Evolutionary conservation across 1,140 invertebrate species (phyloP).

Genomic region (Papilio polyxenes): DNA sequence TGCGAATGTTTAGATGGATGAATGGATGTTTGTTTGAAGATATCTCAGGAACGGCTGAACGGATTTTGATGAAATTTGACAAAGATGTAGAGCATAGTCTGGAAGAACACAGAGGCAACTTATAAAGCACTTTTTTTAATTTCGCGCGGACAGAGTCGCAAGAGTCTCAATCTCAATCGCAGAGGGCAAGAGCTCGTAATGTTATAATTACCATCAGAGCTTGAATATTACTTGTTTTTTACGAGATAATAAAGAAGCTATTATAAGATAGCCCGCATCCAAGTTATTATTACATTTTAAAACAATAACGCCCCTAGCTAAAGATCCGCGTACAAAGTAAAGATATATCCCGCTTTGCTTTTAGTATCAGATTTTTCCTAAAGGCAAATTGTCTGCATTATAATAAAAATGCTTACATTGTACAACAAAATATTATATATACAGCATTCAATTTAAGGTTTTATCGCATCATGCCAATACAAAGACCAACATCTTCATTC

Average conservation of each 20-base stretch:
- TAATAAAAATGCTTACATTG: not conserved
- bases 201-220: not conserved
- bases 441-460: no score
- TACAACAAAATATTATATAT: no score
- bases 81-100: no score
- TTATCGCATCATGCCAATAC: no score
- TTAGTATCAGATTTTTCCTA: not conserved
- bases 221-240: not conserved
- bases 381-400: not conserved
- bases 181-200: not conserved
- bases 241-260: not conserved
- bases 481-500: not conserved
- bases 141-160: no score
- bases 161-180: no score
- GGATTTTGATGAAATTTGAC: no score
- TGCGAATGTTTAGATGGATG: no score
- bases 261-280: not conserved
- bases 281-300: not conserved
- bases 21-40: no score
- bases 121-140: no score
- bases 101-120: no score
- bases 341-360: not conserved
- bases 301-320: constrained; percentile 7
- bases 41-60: no score
- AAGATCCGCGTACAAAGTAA: not conserved